Evolutionary conservation across 2,113 vertebrate species (phyloP), one percentile per base, ranked within the genome.

Genomic region (Eupsittula cactorum): DNA sequence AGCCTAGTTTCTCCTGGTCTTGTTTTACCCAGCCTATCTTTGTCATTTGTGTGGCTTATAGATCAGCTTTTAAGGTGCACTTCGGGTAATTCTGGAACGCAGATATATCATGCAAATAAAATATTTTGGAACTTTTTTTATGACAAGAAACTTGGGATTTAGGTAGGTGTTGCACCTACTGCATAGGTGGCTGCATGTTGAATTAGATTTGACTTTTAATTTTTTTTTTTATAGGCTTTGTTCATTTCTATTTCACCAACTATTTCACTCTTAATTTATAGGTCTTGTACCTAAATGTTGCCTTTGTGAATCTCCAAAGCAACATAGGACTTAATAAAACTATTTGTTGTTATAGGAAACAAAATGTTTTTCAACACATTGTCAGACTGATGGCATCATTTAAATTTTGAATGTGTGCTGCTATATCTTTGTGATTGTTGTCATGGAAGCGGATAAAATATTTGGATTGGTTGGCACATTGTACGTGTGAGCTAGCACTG

Each of bases 401-500:
- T 82, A 74, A 42, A 91, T 95, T 92, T 94, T 85, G 86, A 91
- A 90, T 74, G 19, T 95, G 95, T 96, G 11, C 55, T 96, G 63
- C 50, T 64, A 52, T 23, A 2, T 90, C 73, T 63, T 80, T 88
- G 77, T 94, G 86, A 95, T 70, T 87, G 69, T 86, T 92, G 71
- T 91, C 75, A 86, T 78, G 70, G 84, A 92, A 29, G 69, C 10
- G 76, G 20, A 46, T 42, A 92, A 90, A 97, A 83, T 96, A 92
- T 95, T 97, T 97, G 96, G 47, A 84, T 91, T 94, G 65, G 31
- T 35, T 88, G 71, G 15, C 14, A 82, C 62, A 69, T 29, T 92
- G 50, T 88, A 74, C 5, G 5, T 82, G 11, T 59, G 25, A 86
- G 27, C 47, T 52, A 80, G 20, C 50, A 39, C 37, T 95, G 11